Conservation (phyloP, 2,888 invertebrate species). For the Trichogramma dendrolimi region DNA sequence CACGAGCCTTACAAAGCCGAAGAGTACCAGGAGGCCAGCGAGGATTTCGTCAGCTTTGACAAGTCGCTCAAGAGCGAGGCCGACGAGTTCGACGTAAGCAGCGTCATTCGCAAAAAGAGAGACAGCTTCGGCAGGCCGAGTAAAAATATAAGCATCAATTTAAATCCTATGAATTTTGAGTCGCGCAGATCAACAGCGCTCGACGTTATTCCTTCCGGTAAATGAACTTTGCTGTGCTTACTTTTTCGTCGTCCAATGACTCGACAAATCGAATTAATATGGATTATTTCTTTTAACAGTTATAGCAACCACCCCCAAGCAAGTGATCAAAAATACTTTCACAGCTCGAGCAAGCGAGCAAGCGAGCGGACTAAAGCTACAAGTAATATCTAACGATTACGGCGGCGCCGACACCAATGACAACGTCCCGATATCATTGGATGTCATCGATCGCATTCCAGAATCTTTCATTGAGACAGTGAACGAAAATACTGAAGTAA, state of each 20-base stretch:
- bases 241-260: background rate
- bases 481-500: too few relatives aligned
- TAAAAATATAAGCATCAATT: slow-evolving; percentile 16
- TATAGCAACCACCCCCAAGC: slow-evolving; percentile 1
- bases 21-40: slow-evolving; percentile 47
- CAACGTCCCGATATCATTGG: too few relatives aligned
- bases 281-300: background rate
- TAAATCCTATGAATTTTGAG: slow-evolving; percentile 16
- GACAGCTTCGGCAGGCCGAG: slow-evolving; percentile 8
- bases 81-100: slow-evolving; percentile 21
- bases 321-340: background rate
- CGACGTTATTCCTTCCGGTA: background rate
- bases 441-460: too few relatives aligned
- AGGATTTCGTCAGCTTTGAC: slow-evolving; percentile 46
- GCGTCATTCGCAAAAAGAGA: slow-evolving; percentile 17
- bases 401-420: background rate
- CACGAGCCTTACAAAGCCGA: slow-evolving; percentile 47
- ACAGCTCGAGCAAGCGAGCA: background rate
- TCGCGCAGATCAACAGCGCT: slow-evolving; percentile 4
- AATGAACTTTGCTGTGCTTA: background rate
- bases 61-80: slow-evolving; percentile 41
- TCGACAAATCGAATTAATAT: background rate
- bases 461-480: too few relatives aligned
- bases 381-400: too few relatives aligned
- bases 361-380: too few relatives aligned